Base-by-base conservation (phyloP, 2,888 invertebrate genomes). In the Polietes domitor region DNA sequence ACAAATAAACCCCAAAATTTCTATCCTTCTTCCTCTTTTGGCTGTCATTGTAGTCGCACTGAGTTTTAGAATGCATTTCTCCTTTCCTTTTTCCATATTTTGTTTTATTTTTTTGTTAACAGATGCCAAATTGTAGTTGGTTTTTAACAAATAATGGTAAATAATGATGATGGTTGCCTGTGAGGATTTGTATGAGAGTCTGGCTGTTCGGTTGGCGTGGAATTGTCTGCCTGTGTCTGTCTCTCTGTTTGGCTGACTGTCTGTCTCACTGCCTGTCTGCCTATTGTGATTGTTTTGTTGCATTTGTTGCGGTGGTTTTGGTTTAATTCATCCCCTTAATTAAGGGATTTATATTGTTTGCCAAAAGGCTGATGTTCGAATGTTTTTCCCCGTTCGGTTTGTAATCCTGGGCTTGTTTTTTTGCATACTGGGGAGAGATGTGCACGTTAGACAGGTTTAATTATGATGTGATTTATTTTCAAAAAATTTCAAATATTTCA, bases 291-390 rank as follows among this genome's bases (percentile, higher is more conserved):
- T 80, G 80, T 80, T 85, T 82, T 55, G 79, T 80, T 82, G 72
- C 75, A 80, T 82, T 85, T 77, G 77, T 80, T 82, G 80, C 73
- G 80, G 74, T 85, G 79, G 82, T 82, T 82, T 80, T 70, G 81
- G 43, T 76, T 74, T 79, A 84, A 81, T 81, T 81, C 78, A 79
- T 81, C 75, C 83, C 83, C 74, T 85, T 86, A 83, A 86, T 86
- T 85, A 85, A 79, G 83, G 85, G 83, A 82, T 83, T 82, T 77
- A 53, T 65, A 80, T 84, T 85, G 82, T 85, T 78, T 81, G 75
- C 50, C 73, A 73, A 79, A 80, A 80, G 41, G 65, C 71, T 65
- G 37, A 71, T 41, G 37, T 17, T 37, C 7, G 24, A 43, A 76
- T 12, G 41, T 79, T 58, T 37, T 82, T 68, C 15, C 21, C 24